Conservation (phyloP, 2,888 invertebrate genomes). For the Melanotus villosus region DNA sequence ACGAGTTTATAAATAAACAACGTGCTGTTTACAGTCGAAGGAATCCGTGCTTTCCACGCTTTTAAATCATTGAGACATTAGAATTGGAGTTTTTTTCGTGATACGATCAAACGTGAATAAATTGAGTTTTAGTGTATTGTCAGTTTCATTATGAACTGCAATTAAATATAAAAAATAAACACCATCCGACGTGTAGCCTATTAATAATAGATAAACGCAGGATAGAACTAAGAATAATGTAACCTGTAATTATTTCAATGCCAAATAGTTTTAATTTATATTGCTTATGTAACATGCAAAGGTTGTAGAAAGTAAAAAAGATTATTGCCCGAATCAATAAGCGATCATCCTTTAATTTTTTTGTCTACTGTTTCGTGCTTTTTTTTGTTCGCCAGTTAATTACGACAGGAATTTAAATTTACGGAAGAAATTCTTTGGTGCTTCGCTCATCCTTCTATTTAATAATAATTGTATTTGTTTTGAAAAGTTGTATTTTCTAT, state of each 20-base stretch:
- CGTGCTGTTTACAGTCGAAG: too few species aligned
- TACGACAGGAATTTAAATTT: too few species aligned
- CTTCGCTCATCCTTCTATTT: constrained; percentile 6
- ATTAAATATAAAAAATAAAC: constrained; percentile 1
- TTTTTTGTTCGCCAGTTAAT: neutral
- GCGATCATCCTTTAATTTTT: neutral
- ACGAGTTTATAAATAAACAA: neutral
- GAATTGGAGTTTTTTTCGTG: neutral
- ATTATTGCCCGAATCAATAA: neutral
- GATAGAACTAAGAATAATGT: neutral
- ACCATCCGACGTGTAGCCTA: neutral
- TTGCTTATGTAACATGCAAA: constrained; percentile 32
- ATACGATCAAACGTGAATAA: neutral
- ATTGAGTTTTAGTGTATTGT: constrained; percentile 2
- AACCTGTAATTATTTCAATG: constrained; percentile 36
- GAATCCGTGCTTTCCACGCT: too few species aligned
- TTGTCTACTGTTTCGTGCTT: too few species aligned
- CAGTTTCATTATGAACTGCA: neutral
- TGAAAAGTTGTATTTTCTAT: too few species aligned
- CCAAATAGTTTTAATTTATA: constrained; percentile 26
- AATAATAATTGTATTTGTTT: neutral
- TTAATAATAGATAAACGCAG: neutral
- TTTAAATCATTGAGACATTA: neutral
- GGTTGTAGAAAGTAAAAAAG: constrained; percentile 33
- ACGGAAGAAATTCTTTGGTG: neutral